Evolutionary conservation across 2,113 vertebrate genomes (phyloP), one percentile per base, ranked within the genome.

Genomic region (Archocentrus centrarchus): DNA sequence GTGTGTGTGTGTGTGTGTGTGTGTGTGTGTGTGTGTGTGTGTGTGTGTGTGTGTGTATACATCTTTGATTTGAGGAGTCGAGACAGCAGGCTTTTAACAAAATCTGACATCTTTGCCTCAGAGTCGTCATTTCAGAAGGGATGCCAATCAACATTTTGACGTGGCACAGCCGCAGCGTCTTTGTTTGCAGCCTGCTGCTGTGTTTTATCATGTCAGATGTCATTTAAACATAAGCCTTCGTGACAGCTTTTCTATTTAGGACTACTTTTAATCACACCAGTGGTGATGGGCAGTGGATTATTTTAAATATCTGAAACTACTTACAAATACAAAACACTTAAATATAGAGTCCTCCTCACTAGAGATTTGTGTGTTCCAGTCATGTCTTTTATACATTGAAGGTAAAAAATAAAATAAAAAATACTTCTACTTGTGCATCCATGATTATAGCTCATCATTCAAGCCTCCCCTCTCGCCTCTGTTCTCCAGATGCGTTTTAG

Each of bases 121-220:
- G 18, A 22, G 68, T 32, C 24, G 0, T 70, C 27, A 32, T 1
- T 53, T 73, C 53, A 73, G 53, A 53, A 32, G 44, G 2, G 44
- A 73, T 73, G 44, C 32, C 66, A 73, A 17, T 73, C 11, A 73
- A 53, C 3, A 73, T 53, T 20, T 73, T 73, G 66, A 73, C 47
- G 27, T 53, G 66, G 66, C 47, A 73, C 66, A 73, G 66, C 66
- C 50, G 41, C 17, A 70, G 30, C 27, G 30, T 32, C 47, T 53
- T 32, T 53, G 44, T 73, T 39, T 53, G 17, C 17, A 53, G 6
- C 66, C 17, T 1, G 24, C 10, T 73, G 24, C 44, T 73, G 24
- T 32, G n/a, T 11, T 4, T 73, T 32, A 32, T 73, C 27, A n/a
- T 53, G 44, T 73, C 11, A 73, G 24, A 32, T 73, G 66, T 53